Evolutionary conservation across 2,797 vertebrate genomes (phyloP).

Genomic region (Muscicapa striata): DNA sequence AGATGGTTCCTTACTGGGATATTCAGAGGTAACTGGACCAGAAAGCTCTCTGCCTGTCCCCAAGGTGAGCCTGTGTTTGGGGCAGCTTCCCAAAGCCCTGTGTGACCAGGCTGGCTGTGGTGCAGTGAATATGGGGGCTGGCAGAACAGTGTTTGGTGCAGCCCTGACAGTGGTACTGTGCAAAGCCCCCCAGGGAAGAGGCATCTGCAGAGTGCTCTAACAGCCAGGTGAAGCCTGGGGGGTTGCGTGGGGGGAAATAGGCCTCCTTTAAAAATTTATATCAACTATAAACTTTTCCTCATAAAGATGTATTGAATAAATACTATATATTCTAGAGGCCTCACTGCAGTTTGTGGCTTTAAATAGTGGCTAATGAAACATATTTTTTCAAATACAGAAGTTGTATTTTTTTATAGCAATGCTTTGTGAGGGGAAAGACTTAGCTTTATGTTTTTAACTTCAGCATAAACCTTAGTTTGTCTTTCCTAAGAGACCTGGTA

Average conservation of each 20-base stretch:
- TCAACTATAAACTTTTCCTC: slow-evolving; percentile 1
- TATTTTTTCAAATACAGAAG: slow-evolving; percentile 57
- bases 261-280: neutral
- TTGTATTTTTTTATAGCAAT: slow-evolving; percentile 65
- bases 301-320: slow-evolving; percentile 45
- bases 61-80: neutral
- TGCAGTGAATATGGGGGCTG: neutral
- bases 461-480: neutral
- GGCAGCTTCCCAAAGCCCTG: neutral
- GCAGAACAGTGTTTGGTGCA: neutral
- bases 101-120: neutral
- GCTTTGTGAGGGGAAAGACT: neutral
- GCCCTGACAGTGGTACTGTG: rapidly evolving
- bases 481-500: slow-evolving; percentile 8
- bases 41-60: neutral
- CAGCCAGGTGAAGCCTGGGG: neutral
- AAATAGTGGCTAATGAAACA: neutral
- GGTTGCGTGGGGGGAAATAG: rapidly evolving
- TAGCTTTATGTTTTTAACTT: slow-evolving; percentile 25
- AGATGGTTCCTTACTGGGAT: neutral
- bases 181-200: rapidly evolving
- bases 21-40: neutral
- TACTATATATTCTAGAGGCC: slow-evolving; percentile 23
- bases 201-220: neutral
- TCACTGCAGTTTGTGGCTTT: neutral